These are phyloP conservation scores for Operophtera brumata DNA, from an alignment of 2,888 invertebrate species.

Conservation along the genomic window DNA sequence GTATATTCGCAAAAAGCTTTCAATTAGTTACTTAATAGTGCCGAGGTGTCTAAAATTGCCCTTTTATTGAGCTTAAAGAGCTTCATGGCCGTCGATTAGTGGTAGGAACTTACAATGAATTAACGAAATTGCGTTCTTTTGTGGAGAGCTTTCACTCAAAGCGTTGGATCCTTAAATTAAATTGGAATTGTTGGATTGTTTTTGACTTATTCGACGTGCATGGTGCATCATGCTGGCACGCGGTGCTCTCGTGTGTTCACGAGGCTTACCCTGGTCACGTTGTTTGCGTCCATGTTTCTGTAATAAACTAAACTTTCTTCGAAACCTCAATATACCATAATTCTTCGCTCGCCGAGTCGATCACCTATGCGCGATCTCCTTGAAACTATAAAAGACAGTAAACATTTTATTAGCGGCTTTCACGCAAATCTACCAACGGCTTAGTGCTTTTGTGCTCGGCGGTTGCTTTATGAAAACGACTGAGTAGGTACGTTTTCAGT, in stretches of 20 bases:
- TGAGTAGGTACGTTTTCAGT: constrained; percentile 1
- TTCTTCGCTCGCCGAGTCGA: constrained; percentile 62
- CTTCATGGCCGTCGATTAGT: constrained; percentile 39
- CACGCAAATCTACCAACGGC: constrained; percentile 47
- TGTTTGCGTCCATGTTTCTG: constrained; percentile 64
- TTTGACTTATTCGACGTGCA: constrained; percentile 35
- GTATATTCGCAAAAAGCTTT: constrained; percentile 31
- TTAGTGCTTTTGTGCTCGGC: constrained; percentile 57
- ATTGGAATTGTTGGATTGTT: constrained; percentile 14
- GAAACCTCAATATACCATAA: constrained; percentile 65
- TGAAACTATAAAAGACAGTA: constrained; percentile 76
- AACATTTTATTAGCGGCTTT: constrained; percentile 59
- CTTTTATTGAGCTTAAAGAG: constrained; percentile 41
- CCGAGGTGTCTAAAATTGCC: constrained; percentile 31
- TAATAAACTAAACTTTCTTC: constrained; percentile 52
- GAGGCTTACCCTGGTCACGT: constrained; percentile 70
- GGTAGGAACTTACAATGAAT: constrained; percentile 36
- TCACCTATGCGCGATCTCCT: constrained; percentile 70
- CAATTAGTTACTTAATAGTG: constrained; percentile 56
- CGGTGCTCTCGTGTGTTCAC: constrained; percentile 50
- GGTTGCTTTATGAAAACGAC: constrained; percentile 46
- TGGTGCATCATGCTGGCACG: constrained; percentile 46
- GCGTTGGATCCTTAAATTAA: constrained; percentile 8
- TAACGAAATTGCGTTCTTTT: constrained; percentile 34
- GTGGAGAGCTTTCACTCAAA: constrained; percentile 18